Evolutionary conservation across 1,140 invertebrate species (phyloP), one percentile per base, ranked within the genome.

Genomic region (Notospermus geniculatus): DNA sequence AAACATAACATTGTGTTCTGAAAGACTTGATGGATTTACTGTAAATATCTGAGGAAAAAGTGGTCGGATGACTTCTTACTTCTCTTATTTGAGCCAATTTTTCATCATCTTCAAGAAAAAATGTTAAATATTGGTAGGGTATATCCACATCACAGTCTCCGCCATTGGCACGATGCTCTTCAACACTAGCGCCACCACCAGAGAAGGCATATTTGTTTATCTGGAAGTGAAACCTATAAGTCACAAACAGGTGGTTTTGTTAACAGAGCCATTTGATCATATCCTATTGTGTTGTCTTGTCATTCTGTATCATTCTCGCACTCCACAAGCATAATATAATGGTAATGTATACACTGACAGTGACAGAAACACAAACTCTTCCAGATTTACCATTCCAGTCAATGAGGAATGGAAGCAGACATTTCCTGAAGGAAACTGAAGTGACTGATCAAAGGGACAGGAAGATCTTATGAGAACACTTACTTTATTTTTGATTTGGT

Each of bases 151-250:
- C 91, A 77, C 95, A 97, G 80, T 98, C 91, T 2, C 97, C 97
- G 36, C 97, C 96, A 50, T 83, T 80, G 76, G 88, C 83, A 66
- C 90, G 82, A 76, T 99, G 97, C 77, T 98, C 91, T 81, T 99
- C 96, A 0, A 97, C 83, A 0, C 94, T 97, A 15, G 88, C 85
- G 73, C 90, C 90, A 28, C 97, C 97, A 29, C 97, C 97, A 57
- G 95, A 98, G 83, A 98, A 99, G 27, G 97, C 97, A 82, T 98
- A 92, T 84, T 98, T 98, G 76, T 99, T 99, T 39, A 95, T 89
- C 89, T 93, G 71, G 57, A 75, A 36, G 15, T 7, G n/a, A n/a
- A n/a, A n/a, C n/a, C n/a, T n/a, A n/a, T n/a, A n/a, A n/a, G n/a
- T n/a, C n/a, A n/a, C n/a, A n/a, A n/a, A n/a, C n/a, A n/a, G n/a